Percentiles rank a stretch among this genome's conserved stretches.
These are phyloP conservation scores for Bergia puertoricense DNA, from an alignment of 92 coral and sea anemone genomes.

Conservation along the genomic window DNA sequence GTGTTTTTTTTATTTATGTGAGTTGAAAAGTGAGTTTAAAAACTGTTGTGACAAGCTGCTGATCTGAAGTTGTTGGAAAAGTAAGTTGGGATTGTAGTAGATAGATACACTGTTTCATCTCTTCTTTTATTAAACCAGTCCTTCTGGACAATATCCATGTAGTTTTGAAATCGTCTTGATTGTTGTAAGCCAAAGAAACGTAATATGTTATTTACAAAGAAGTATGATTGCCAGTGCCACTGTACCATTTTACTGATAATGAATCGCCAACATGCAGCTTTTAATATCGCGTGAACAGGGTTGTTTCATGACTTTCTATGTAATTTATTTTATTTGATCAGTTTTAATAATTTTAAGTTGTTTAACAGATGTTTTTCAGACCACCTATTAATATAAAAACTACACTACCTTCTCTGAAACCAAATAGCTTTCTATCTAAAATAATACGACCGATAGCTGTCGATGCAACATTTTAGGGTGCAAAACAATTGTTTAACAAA, in stretches of 20 bases:
- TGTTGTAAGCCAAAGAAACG: neutral
- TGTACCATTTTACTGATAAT: neutral
- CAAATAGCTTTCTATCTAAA: neutral
- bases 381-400: conserved; percentile 17
- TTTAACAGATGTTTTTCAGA: conserved; percentile 30
- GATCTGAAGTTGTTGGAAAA: neutral
- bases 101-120: neutral
- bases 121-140: too few relatives aligned
- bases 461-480: neutral
- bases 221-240: neutral
- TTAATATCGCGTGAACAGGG: conserved; percentile 19
- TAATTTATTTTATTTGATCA: conserved; percentile 6
- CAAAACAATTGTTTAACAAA: too few relatives aligned
- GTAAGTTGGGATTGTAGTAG: too few relatives aligned
- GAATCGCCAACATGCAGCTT: neutral
- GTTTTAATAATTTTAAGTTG: conserved; percentile 1
- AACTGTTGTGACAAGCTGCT: neutral
- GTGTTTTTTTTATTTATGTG: neutral
- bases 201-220: neutral
- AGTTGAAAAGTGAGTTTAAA: neutral
- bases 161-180: neutral
- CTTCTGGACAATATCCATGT: neutral
- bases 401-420: neutral
- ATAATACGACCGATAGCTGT: neutral
- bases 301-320: neutral